Evolutionary conservation across 1,140 invertebrate species (phyloP).

Genomic region (Sarcophaga peregrina): DNA sequence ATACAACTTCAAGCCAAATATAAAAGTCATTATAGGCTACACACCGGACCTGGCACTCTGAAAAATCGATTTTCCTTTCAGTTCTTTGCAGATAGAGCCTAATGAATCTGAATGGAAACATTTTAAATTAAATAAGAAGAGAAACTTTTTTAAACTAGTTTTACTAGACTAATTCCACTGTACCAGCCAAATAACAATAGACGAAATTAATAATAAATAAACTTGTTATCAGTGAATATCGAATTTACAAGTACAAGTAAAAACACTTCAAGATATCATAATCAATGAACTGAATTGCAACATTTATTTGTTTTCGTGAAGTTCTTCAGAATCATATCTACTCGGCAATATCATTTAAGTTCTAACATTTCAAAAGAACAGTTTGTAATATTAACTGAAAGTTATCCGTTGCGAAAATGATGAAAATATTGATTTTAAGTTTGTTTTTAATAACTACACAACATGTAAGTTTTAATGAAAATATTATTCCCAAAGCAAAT

Average conservation of each 20-base stretch:
- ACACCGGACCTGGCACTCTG: too few relatives aligned
- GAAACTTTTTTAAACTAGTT: too few relatives aligned
- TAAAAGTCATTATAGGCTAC: too few relatives aligned
- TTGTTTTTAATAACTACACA: not conserved
- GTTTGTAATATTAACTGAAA: not conserved
- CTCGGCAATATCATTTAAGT: not conserved
- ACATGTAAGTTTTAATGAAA: not conserved
- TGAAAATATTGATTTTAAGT: slow-evolving; percentile 2
- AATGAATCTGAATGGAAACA: too few relatives aligned
- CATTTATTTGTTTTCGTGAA: not conserved
- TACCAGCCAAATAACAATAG: too few relatives aligned
- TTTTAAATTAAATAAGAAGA: too few relatives aligned
- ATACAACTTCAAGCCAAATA: too few relatives aligned
- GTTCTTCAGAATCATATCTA: not conserved
- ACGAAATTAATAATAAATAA: too few relatives aligned
- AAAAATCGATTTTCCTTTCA: too few relatives aligned
- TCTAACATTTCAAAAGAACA: not conserved
- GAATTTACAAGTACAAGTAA: not conserved
- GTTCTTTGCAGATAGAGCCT: too few relatives aligned
- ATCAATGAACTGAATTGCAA: not conserved
- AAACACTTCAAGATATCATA: slow-evolving; percentile 1
- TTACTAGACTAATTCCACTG: too few relatives aligned
- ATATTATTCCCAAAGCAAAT: not conserved
- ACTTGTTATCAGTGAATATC: too few relatives aligned
- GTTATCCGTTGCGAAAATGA: not conserved